Evolutionary conservation across 2,888 invertebrate species (phyloP).

Genomic region (Philereme vetulata): DNA sequence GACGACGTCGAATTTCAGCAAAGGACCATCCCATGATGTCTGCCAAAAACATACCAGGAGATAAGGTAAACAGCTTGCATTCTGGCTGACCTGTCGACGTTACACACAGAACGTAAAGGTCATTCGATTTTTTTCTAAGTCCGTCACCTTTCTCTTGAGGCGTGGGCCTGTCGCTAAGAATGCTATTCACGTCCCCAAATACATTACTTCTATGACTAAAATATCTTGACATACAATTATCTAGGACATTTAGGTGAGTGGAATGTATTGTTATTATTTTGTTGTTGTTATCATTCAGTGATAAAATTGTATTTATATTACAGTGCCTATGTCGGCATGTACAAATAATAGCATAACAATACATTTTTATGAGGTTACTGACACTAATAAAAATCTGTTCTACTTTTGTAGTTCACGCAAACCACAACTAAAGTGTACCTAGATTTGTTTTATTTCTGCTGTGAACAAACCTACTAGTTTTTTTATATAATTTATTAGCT

Average conservation of each 20-base stretch:
- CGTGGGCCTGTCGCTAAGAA: slow-evolving; percentile 43
- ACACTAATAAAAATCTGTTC: not conserved
- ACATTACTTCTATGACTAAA: not conserved
- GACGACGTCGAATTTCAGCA: slow-evolving; percentile 76
- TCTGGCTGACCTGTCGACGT: slow-evolving; percentile 39
- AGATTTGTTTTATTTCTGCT: too few relatives aligned
- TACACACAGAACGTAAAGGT: slow-evolving; percentile 58
- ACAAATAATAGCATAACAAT: too few relatives aligned
- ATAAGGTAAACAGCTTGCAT: slow-evolving; percentile 85
- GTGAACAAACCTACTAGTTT: too few relatives aligned
- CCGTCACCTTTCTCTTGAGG: slow-evolving; percentile 69
- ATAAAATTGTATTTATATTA: slow-evolving; percentile 3
- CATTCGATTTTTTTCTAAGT: slow-evolving; percentile 66
- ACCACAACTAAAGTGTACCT: too few relatives aligned
- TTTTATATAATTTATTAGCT: too few relatives aligned
- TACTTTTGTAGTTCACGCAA: not conserved
- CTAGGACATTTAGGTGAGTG: not conserved
- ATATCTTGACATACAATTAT: not conserved
- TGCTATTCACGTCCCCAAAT: slow-evolving; percentile 21
- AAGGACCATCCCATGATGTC: slow-evolving; percentile 85
- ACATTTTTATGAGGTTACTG: not conserved
- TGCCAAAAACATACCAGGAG: slow-evolving; percentile 92
- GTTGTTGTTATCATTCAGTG: slow-evolving; percentile 6
- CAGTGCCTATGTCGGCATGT: not conserved
- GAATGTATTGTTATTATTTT: slow-evolving; percentile 8